phyloP scores from a whole-genome alignment of 2,113 vertebrate genomes.

The Peromyscus californicus region DNA sequence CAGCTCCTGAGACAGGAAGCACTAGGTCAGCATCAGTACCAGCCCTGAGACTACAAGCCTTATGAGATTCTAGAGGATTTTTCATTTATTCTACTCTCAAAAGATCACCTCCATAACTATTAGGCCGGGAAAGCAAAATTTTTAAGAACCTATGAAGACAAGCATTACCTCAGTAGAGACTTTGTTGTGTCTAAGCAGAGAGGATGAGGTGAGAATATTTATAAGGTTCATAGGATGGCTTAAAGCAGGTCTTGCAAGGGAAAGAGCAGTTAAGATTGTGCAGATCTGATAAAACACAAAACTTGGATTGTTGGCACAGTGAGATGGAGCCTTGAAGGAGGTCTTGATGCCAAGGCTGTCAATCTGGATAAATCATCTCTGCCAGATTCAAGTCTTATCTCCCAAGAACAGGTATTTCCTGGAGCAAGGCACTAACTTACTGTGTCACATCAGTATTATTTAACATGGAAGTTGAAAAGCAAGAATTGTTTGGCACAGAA shows the following conservation, averaged over 20 bases:
- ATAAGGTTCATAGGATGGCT: background rate
- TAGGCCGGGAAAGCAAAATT: constrained; percentile 25
- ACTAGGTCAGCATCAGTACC: background rate
- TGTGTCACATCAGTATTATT: constrained; percentile 57
- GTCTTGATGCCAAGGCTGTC: constrained; percentile 13
- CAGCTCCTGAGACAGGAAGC: background rate
- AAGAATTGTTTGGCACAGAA: constrained; percentile 29
- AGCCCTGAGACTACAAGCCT: background rate
- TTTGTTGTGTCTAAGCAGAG: background rate
- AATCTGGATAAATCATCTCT: constrained; percentile 59
- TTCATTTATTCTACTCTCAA: background rate
- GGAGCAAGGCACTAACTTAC: constrained; percentile 53
- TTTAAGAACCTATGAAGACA: background rate
- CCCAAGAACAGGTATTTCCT: constrained; percentile 54
- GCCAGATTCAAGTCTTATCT: constrained; percentile 67
- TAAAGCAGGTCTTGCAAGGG: constrained; percentile 11
- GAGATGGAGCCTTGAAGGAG: constrained; percentile 26
- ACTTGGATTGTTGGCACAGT: background rate
- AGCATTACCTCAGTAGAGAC: background rate
- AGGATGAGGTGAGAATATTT: background rate
- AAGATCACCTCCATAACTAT: background rate
- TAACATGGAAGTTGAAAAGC: constrained; percentile 30
- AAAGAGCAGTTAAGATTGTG: background rate
- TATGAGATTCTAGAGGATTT: background rate
- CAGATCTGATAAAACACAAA: constrained; percentile 5